phyloP scores from a whole-genome alignment of 30 jellyfish, hydroid and myxozoan genomes.

The Cassiopea andromeda region DNA sequence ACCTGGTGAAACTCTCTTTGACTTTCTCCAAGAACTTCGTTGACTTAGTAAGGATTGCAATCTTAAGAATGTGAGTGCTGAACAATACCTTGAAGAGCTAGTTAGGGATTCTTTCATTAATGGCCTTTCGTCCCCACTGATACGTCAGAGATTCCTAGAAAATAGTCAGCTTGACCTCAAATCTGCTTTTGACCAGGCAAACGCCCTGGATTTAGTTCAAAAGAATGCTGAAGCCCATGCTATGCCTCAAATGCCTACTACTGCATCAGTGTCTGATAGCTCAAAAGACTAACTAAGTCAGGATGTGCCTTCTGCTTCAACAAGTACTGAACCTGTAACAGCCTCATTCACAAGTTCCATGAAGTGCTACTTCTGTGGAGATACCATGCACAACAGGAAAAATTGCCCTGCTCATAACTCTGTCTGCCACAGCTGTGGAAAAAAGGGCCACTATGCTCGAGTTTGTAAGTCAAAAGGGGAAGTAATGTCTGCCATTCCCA shows the following conservation, averaged over 20 bases:
- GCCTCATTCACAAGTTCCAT: not conserved
- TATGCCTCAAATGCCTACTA: slow-evolving; percentile 23
- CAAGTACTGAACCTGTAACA: slow-evolving; percentile 7
- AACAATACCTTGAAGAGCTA: slow-evolving; percentile 43
- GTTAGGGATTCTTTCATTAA: slow-evolving; percentile 74
- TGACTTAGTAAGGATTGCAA: slow-evolving; percentile 73
- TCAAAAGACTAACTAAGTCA: not conserved
- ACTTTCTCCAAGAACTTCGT: slow-evolving; percentile 50
- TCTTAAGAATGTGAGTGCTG: slow-evolving; percentile 55
- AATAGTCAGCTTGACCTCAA: slow-evolving; percentile 53
- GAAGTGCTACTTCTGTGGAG: slow-evolving; percentile 47
- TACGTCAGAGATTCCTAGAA: slow-evolving; percentile 75
- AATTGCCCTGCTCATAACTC: slow-evolving; percentile 57
- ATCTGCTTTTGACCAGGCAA: slow-evolving; percentile 63
- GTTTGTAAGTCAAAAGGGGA: slow-evolving; percentile 28
- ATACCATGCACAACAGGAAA: slow-evolving; percentile 11
- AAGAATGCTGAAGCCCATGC: slow-evolving; percentile 37
- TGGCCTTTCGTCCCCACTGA: slow-evolving; percentile 45
- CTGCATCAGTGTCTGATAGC: slow-evolving; percentile 15
- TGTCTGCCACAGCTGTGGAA: slow-evolving; percentile 18
- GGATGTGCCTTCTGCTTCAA: not conserved
- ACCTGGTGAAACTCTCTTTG: slow-evolving; percentile 58
- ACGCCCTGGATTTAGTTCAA: slow-evolving; percentile 48
- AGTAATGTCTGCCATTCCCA: not conserved
- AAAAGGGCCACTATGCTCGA: slow-evolving; percentile 51